phyloP scores from a whole-genome alignment of 2,888 invertebrate genomes.

The Rugalucina vietnamica region DNA sequence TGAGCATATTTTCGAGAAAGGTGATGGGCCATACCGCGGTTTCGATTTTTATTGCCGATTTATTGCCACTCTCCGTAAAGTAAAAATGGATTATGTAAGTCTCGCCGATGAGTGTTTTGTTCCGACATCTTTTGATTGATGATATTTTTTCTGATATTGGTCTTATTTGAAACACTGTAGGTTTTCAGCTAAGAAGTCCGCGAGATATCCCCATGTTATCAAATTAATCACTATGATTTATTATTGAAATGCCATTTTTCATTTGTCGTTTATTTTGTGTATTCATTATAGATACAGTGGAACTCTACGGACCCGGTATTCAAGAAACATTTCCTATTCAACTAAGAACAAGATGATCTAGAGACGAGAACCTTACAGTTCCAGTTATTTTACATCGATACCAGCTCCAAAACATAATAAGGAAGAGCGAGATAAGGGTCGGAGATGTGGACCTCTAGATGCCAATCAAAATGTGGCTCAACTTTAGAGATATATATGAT shows the following conservation, averaged over 20 bases:
- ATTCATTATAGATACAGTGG: constrained; percentile 86
- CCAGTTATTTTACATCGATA: constrained; percentile 88
- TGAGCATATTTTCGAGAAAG: no score
- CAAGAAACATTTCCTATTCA: constrained; percentile 90
- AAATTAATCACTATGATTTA: no score
- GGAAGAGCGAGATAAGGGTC: constrained; percentile 89
- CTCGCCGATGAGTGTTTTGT: no score
- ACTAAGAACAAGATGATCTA: constrained; percentile 87
- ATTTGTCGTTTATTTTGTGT: no score
- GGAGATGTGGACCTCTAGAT: constrained; percentile 88
- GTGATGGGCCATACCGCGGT: no score
- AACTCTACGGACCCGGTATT: constrained; percentile 90
- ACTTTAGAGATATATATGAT: constrained; percentile 90
- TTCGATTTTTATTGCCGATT: no score
- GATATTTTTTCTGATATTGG: no score
- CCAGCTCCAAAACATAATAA: constrained; percentile 82
- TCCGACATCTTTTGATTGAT: no score
- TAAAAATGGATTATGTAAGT: no score
- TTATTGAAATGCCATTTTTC: no score
- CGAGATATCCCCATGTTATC: constrained; percentile 93
- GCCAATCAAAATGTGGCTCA: constrained; percentile 91
- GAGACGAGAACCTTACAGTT: constrained; percentile 87
- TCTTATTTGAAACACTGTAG: constrained; percentile 88
- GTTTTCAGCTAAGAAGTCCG: constrained; percentile 90
- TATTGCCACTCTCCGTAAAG: no score